phyloP scores from a whole-genome alignment of 2,888 invertebrate genomes.

The Rosalia funebris region DNA sequence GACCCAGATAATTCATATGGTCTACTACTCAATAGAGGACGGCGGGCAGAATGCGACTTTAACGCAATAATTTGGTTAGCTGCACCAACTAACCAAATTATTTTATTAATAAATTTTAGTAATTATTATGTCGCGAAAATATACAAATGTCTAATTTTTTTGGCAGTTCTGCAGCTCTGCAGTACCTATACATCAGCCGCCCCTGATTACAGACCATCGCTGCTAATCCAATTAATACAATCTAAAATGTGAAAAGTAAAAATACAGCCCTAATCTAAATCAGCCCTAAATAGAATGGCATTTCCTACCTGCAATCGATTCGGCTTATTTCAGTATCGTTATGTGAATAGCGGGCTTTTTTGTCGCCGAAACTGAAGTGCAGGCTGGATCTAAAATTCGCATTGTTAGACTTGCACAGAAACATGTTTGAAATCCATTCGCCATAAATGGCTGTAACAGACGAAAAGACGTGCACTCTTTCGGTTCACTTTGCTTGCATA shows the following conservation, averaged over 20 bases:
- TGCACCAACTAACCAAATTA: too few species aligned
- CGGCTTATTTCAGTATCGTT: slow-evolving; percentile 7
- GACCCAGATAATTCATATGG: too few species aligned
- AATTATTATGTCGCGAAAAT: too few species aligned
- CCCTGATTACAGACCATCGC: too few species aligned
- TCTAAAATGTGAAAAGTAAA: slow-evolving; percentile 13
- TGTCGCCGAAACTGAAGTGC: slow-evolving; percentile 18
- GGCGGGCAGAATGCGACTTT: too few species aligned
- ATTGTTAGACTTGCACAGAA: slow-evolving; percentile 14
- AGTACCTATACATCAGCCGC: too few species aligned
- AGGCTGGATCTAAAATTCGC: slow-evolving; percentile 10
- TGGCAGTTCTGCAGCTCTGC: too few species aligned
- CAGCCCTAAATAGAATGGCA: slow-evolving; percentile 20
- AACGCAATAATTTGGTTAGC: too few species aligned
- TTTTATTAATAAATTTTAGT: too few species aligned
- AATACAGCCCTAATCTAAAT: too few species aligned
- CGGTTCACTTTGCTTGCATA: slow-evolving; percentile 3
- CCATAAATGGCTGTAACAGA: slow-evolving; percentile 12
- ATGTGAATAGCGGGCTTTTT: slow-evolving; percentile 1
- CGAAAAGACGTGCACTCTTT: slow-evolving; percentile 13
- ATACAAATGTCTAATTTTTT: too few species aligned
- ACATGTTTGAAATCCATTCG: slow-evolving; percentile 16
- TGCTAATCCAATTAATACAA: neutral
- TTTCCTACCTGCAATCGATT: slow-evolving; percentile 17
- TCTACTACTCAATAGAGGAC: too few species aligned